Evolutionary conservation across 2,888 invertebrate species (phyloP), one percentile per base, ranked within the genome.

Genomic region (Pseudolycoriella hygida): DNA sequence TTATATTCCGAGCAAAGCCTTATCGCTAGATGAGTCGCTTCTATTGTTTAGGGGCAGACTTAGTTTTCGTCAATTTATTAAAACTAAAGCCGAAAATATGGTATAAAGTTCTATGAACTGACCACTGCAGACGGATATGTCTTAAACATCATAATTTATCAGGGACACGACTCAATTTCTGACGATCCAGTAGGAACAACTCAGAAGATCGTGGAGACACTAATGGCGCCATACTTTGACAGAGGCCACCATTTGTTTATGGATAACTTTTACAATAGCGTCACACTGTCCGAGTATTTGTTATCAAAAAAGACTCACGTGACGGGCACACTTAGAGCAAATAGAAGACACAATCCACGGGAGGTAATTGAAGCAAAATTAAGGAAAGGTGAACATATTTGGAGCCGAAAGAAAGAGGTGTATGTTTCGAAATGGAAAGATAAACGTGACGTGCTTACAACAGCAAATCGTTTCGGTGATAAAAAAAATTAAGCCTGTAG

Each of bases 201-300:
- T n/a, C n/a, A n/a, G n/a, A n/a, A n/a, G n/a, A 44, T 53, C 41
- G 54, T 56, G 11, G 43, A 56, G 45, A 42, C 51, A 44, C 48
- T 56, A 40, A 53, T 55, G 52, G 25, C 51, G 43, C 52, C 55
- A 18, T 56, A 54, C 45, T 46, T 57, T 14, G 46, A 53, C 43
- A 53, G 53, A 44, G 56, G 56, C 18, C 54, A 55, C 48, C 48
- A 55, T 44, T 40, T 58, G 17, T 55, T 47, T 45, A 57, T 56
- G 55, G 54, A 57, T 43, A 54, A 53, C 48, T 53, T 50, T 50
- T 53, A 54, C 48, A 54, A 53, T 38, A 51, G 50, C 48, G 40
- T 51, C 15, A n/a, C 47, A 15, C 39, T 53, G 14, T 47, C 50
- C 3, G 47, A 53, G 37, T 51, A 50, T 46, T 46, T 52, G 44